A percentile compares a stretch with the other conserved stretches of the same genome.
These are phyloP conservation scores for Hirundo rustica DNA, from an alignment of 2,797 vertebrate species.

Conservation along the genomic window DNA sequence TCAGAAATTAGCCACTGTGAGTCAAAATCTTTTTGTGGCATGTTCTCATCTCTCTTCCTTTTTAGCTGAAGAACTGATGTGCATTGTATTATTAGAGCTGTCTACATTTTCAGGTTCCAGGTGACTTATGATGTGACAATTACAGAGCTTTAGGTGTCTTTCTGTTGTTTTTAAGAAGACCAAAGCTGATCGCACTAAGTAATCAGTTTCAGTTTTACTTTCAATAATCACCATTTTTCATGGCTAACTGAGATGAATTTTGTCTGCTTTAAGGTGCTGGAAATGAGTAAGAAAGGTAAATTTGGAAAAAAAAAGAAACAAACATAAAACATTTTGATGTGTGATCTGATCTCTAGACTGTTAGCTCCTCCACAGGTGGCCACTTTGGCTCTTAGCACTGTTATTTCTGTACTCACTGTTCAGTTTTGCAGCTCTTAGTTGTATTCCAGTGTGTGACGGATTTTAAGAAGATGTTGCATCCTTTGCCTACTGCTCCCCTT, in stretches of 20 bases:
- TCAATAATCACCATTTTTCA: not conserved
- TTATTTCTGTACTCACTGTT: not conserved
- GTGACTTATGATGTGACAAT: not conserved
- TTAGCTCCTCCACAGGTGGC: not conserved
- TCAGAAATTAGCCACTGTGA: constrained; percentile 95
- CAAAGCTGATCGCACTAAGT: not conserved
- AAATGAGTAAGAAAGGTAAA: not conserved
- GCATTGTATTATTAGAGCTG: not conserved
- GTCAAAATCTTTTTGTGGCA: constrained; percentile 62
- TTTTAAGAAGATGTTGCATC: not conserved
- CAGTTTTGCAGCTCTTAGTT: not conserved
- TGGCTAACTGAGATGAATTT: not conserved
- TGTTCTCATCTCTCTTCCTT: not conserved
- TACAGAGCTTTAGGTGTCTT: not conserved
- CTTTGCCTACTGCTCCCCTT: not conserved
- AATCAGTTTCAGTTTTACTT: not conserved
- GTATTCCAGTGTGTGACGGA: not conserved
- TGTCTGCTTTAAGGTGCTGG: not conserved
- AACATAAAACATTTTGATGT: not conserved
- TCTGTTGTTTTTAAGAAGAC: not conserved
- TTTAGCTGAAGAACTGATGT: not conserved
- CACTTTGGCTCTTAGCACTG: not conserved
- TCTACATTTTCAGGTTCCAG: not conserved
- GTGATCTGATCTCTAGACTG: not conserved
- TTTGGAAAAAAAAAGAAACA: not conserved